Conservation (phyloP, 2,797 vertebrate genomes). For the Falco concolor region DNA sequence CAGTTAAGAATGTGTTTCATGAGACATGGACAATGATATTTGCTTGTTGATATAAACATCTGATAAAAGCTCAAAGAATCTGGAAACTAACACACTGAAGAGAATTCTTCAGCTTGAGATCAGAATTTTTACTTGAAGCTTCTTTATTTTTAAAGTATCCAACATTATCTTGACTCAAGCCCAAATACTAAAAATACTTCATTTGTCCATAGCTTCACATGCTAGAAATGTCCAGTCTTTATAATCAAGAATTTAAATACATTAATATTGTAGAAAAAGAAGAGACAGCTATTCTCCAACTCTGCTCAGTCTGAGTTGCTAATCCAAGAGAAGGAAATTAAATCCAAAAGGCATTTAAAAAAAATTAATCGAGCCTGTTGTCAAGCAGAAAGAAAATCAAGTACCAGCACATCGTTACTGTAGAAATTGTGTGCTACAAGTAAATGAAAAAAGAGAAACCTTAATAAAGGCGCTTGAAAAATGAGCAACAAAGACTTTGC, state of each 20-base stretch:
- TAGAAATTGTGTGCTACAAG: not conserved
- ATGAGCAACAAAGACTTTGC: not conserved
- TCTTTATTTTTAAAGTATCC: not conserved
- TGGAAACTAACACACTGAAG: not conserved
- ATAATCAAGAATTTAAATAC: not conserved
- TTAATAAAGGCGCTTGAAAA: conserved; percentile 42
- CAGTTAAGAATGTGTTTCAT: not conserved
- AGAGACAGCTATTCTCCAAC: not conserved
- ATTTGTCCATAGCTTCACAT: not conserved
- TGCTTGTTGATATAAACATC: not conserved
- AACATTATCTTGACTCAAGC: not conserved
- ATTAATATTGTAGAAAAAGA: not conserved
- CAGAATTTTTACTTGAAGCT: not conserved
- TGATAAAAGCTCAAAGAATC: not conserved
- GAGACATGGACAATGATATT: not conserved
- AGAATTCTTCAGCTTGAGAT: not conserved
- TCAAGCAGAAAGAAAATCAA: conserved; percentile 17
- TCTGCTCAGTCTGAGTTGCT: not conserved
- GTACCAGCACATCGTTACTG: not conserved
- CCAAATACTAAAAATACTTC: not conserved
- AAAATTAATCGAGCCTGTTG: not conserved
- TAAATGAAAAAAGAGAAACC: conserved; percentile 30
- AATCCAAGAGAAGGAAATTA: conserved; percentile 5
- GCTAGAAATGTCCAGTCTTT: not conserved
- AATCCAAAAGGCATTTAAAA: not conserved